Conservation (phyloP, 1,140 invertebrate species). For the Drosophila takahashii region DNA sequence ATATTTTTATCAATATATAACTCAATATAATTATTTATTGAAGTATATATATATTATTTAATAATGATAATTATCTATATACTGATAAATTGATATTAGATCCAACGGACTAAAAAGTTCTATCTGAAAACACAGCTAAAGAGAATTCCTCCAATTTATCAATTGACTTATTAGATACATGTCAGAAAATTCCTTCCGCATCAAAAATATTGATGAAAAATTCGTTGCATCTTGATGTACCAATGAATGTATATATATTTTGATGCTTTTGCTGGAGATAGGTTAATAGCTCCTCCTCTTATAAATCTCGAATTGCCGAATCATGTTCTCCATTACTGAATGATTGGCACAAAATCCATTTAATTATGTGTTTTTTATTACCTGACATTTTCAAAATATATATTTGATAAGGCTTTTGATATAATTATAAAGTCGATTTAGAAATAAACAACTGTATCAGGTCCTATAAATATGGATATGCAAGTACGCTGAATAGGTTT, state of each 20-base stretch:
- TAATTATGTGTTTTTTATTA: not conserved
- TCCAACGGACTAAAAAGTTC: no score
- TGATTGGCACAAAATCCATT: not conserved
- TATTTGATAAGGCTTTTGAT: not conserved
- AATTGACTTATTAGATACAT: no score
- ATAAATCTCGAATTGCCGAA: not conserved
- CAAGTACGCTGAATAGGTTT: not conserved
- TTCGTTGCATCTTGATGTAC: not conserved
- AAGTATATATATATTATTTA: no score
- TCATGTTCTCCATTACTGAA: not conserved
- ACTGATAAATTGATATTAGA: no score
- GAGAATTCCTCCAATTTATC: no score
- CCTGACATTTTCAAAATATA: not conserved
- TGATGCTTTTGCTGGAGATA: not conserved
- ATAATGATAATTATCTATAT: no score
- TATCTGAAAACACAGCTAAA: no score
- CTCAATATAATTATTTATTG: no score
- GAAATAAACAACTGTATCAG: conserved; percentile 24
- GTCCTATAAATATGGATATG: conserved; percentile 21
- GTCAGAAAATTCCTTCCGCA: not conserved
- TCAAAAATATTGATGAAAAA: not conserved
- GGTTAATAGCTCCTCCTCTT: not conserved
- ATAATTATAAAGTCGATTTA: not conserved
- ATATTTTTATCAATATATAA: no score
- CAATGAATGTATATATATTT: not conserved